Percentiles rank a stretch among this genome's conserved stretches.
Conservation (phyloP, 1,140 invertebrate species). For the Scaptodrosophila lebanonensis region DNA sequence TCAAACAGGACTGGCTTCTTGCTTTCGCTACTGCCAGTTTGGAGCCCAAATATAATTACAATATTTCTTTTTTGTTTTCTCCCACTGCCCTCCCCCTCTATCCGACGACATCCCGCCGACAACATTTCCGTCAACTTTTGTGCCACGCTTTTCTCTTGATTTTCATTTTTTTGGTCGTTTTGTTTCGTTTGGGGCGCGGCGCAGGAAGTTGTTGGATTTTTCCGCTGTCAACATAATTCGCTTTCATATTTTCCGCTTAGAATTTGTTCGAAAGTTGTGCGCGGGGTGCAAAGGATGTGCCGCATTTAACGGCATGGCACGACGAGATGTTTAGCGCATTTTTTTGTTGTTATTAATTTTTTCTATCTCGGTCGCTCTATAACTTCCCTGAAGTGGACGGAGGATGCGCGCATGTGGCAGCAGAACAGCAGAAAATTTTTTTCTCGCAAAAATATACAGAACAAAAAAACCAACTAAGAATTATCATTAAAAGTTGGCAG, state of each 20-base stretch:
- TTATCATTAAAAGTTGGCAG: slow-evolving; percentile 70
- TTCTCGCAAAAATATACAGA: background rate
- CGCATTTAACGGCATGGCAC: slow-evolving; percentile 47
- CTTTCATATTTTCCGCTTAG: slow-evolving; percentile 74
- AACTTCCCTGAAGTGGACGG: slow-evolving; percentile 40
- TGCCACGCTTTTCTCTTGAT: slow-evolving; percentile 41
- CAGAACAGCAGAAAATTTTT: slow-evolving; percentile 2
- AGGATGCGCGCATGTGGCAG: slow-evolving; percentile 1
- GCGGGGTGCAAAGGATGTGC: slow-evolving; percentile 58
- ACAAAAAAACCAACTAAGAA: slow-evolving; percentile 22
- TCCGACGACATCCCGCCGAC: slow-evolving; percentile 55
- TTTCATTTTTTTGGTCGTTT: slow-evolving; percentile 7
- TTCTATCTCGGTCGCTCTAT: slow-evolving; percentile 28
- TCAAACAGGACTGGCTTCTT: too few relatives aligned
- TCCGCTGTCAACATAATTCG: slow-evolving; percentile 75
- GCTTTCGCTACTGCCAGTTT: slow-evolving; percentile 1
- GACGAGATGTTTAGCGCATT: slow-evolving; percentile 16
- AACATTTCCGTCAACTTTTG: slow-evolving; percentile 53
- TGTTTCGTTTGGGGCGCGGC: slow-evolving; percentile 14
- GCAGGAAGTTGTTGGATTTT: slow-evolving; percentile 75
- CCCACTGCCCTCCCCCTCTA: too few relatives aligned
- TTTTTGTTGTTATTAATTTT: slow-evolving; percentile 42
- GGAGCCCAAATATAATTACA: slow-evolving; percentile 55
- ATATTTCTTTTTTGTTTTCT: slow-evolving; percentile 47
- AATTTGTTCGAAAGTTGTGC: slow-evolving; percentile 67